Evolutionary conservation across 2,797 vertebrate species (phyloP).

Genomic region (Mallotus villosus): DNA sequence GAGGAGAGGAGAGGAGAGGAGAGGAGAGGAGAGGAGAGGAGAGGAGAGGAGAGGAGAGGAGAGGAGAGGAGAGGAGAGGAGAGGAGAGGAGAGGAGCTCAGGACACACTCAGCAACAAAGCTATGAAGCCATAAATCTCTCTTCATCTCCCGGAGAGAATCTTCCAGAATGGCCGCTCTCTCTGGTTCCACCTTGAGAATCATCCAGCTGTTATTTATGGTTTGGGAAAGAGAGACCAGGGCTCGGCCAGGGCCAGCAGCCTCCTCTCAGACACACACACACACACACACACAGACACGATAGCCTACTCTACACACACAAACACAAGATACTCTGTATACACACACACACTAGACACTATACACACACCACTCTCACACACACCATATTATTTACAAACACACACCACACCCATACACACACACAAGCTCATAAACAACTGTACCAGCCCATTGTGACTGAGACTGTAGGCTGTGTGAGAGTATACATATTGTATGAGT

Average conservation of each 20-base stretch:
- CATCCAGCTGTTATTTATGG: constrained; percentile 86
- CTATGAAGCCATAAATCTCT: constrained; percentile 85
- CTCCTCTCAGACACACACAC: constrained; percentile 16
- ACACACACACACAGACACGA: background rate
- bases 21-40: background rate
- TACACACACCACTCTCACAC: too few species aligned
- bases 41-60: background rate
- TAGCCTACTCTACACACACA: too few species aligned
- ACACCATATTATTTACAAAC: too few species aligned
- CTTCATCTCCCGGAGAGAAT: constrained; percentile 80
- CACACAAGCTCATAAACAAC: too few species aligned
- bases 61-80: background rate
- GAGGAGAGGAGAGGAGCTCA: constrained; percentile 48
- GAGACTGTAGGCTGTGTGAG: too few species aligned
- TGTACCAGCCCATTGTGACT: too few species aligned
- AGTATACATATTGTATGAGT: too few species aligned
- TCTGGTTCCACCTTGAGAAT: constrained; percentile 83
- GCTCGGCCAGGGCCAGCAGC: constrained; percentile 17
- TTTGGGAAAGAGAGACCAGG: constrained; percentile 45
- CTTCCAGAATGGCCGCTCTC: constrained; percentile 83
- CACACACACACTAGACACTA: too few species aligned
- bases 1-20: too few species aligned
- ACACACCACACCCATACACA: too few species aligned
- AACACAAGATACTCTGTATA: too few species aligned
- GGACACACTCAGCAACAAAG: constrained; percentile 83